Base-by-base conservation (phyloP, 35 echinoderm and acorn worm genomes). In the Eucidaris tribuloides region DNA sequence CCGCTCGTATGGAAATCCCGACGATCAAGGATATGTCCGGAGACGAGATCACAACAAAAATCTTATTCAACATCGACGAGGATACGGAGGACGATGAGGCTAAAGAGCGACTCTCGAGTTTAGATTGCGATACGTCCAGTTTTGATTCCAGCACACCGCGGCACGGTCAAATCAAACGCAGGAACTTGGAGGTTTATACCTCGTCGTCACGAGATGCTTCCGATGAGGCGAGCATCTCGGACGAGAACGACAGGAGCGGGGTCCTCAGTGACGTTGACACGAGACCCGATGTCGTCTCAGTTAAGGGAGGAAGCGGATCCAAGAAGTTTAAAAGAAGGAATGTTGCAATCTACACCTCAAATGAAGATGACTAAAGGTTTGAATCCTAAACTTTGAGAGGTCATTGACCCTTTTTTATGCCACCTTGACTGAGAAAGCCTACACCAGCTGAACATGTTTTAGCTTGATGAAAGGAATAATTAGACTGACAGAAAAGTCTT, bases 181-280 rank as follows among this genome's bases (percentile, higher is more conserved):
- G 87, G 55, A 94, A 89, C 40, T 71, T 89, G 28, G 46, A 85
- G 18, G 49, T 90, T 24, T 89, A 94, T 36, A 65, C 76, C 2
- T 87, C 85, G 14, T 90, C 81, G 3, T 90, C 88, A 0, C 39
- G 81, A 6, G 88, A 89, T 83, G 87, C 87, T 15, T 89, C 87
- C 17, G 87, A 89, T 35, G 87, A 89, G 55, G 87, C 87, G 2
- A 89, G 87, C 30, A 65, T 89, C 46, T 89, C 87, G 0, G 87
- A 80, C 13, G 87, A 89, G 6, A 89, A 62, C 11, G 87, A 89
- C 61, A 77, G 87, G 45, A 74, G 68, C 37, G 68, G 68, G 11
- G n/a, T 74, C 35, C 37, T 74, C 35, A 74, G 68, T n/a, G 68
- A 74, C 44, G n/a, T n/a, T n/a, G 68, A 74, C 37, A 20, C 68